Evolutionary conservation across 1,140 invertebrate genomes (phyloP), one percentile per base, ranked within the genome.

Genomic region (Zophobas morio): DNA sequence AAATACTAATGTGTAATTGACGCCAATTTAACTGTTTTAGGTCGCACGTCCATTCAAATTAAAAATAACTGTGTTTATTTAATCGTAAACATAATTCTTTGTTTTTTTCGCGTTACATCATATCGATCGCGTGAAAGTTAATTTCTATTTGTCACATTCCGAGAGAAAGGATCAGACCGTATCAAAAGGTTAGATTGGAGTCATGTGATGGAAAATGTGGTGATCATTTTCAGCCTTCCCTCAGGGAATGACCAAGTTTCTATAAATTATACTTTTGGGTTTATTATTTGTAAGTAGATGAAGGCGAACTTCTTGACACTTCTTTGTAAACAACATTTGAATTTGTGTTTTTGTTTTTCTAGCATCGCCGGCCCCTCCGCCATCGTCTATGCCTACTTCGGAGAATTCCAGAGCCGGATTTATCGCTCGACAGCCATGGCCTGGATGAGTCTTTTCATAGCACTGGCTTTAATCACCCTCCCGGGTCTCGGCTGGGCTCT

Each of bases 401-500:
- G 86, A 5, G 84, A 85, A 81, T 84, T 85, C 54, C 79, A 82
- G 34, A 74, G 74, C 2, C 57, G 79, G 0, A 81, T 80, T 1
- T 81, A 84, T 56, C 78, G 86, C 2, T 82, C 86, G 0, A 76
- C 82, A 33, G 82, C 83, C 0, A 86, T 87, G 33, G 84, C 84
- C 37, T 86, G 84, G 71, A 82, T 87, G 6, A 86, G 87, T 35
- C 71, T 87, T 2, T 88, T 86, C 74, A 86, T 87, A 49, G 86
- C 85, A 1, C 39, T 88, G 36, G 84, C 84, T n/a, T 85, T 84
- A 40, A 81, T 86, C 0, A 83, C 86, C 76, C 80, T 88, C 2
- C 87, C 81, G 81, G 88, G 79, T 84, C 81, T 93, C 60, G 92
- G 92, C 1, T 93, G 93, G 92, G 63, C 90, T 0, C 89, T 93